A percentile compares a stretch with the other conserved stretches of the same genome.
Evolutionary conservation across 2,888 invertebrate species (phyloP).

Genomic region (Drosophila mimetica): DNA sequence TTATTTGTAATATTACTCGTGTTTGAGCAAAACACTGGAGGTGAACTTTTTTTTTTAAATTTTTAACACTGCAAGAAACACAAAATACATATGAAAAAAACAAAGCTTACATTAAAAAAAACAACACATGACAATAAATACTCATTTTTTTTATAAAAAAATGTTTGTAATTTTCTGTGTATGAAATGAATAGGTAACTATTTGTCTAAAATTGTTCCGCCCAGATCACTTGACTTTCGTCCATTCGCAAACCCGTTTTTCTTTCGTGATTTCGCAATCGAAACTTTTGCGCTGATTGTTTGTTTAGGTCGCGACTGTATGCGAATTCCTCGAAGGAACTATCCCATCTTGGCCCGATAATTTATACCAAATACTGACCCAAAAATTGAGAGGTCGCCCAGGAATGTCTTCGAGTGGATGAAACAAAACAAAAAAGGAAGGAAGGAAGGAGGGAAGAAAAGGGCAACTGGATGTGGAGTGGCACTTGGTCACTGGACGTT

Average conservation of each 20-base stretch:
- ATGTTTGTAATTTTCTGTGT: too few relatives aligned
- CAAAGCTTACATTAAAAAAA: too few relatives aligned
- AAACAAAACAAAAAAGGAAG: constrained; percentile 9
- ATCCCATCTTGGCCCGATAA: constrained; percentile 32
- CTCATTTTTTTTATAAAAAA: too few relatives aligned
- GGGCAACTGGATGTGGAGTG: constrained; percentile 30
- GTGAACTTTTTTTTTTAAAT: too few relatives aligned
- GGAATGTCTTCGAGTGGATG: constrained; percentile 6
- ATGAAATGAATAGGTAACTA: too few relatives aligned
- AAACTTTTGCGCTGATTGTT: constrained; percentile 50
- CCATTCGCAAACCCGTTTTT: too few relatives aligned
- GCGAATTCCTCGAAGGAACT: constrained; percentile 2
- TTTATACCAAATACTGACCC: constrained; percentile 53
- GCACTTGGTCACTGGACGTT: constrained; percentile 39
- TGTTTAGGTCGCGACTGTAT: constrained; percentile 44
- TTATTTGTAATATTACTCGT: too few relatives aligned
- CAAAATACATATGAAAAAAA: too few relatives aligned
- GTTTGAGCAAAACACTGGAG: too few relatives aligned
- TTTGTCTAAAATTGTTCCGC: background rate
- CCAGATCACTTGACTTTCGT: constrained; percentile 4
- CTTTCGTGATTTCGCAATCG: constrained; percentile 32
- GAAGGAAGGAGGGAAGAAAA: constrained; percentile 16
- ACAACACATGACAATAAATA: too few relatives aligned
- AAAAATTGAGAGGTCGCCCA: constrained; percentile 37
- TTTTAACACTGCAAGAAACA: too few relatives aligned